phyloP scores from a whole-genome alignment of 53 echinoderm and acorn worm species.

The Arbacia lixula region DNA sequence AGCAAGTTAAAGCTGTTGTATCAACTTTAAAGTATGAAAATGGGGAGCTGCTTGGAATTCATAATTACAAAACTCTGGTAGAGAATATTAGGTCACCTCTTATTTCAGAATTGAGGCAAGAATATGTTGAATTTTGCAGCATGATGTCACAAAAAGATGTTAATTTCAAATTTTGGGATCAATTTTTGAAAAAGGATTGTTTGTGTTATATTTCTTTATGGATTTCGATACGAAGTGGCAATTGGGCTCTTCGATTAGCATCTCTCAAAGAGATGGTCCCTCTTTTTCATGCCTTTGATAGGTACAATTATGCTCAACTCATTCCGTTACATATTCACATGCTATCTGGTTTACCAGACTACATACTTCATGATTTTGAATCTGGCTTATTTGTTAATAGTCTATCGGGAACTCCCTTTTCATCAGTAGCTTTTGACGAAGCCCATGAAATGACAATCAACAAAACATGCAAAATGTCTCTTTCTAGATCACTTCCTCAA shows the following conservation, averaged over 20 bases:
- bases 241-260: no score
- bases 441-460: conserved; percentile 75
- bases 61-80: neutral
- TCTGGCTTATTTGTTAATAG: no score
- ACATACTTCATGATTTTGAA: no score
- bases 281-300: no score
- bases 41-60: neutral
- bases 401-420: no score
- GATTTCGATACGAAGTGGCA: no score
- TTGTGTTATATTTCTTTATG: conserved; percentile 58
- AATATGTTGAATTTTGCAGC: neutral
- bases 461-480: conserved; percentile 65
- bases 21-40: neutral
- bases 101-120: no score
- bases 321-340: no score
- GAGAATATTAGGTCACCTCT: neutral
- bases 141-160: conserved; percentile 22
- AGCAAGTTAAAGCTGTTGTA: conserved; percentile 10
- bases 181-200: conserved; percentile 51
- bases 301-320: no score
- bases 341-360: no score
- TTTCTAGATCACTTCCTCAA: conserved; percentile 45
- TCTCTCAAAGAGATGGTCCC: no score
- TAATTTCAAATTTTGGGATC: conserved; percentile 66
- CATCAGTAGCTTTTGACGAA: no score